A percentile compares a stretch with the other conserved stretches of the same genome.
Evolutionary conservation across 2,113 vertebrate genomes (phyloP).

Genomic region (Ptychochromis oligacanthus): DNA sequence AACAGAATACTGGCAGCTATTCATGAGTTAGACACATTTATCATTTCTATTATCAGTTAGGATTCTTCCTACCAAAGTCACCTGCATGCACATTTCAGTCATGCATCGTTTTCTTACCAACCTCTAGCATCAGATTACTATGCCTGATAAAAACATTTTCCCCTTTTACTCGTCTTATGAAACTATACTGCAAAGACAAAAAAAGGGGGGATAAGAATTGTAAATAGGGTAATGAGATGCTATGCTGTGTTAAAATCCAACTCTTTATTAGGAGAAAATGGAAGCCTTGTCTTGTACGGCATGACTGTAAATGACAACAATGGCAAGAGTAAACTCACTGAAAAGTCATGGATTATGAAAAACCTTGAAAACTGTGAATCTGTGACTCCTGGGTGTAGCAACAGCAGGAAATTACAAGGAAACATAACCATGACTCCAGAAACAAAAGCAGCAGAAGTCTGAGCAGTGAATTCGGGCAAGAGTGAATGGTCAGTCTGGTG

Average conservation of each 20-base stretch:
- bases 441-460: conserved; percentile 16
- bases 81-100: conserved; percentile 81
- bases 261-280: conserved; percentile 24
- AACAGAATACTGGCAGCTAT: neutral
- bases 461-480: conserved; percentile 26
- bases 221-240: neutral
- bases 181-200: conserved; percentile 93
- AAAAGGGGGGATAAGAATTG: conserved; percentile 81
- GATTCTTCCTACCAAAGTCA: conserved; percentile 47
- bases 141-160: conserved; percentile 98
- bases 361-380: conserved; percentile 34
- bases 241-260: neutral
- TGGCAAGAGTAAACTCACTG: neutral
- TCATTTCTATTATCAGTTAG: conserved; percentile 36
- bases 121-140: conserved; percentile 99
- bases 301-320: conserved; percentile 1
- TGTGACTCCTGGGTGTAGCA: neutral
- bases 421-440: conserved; percentile 6
- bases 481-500: conserved; percentile 23
- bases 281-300: conserved; percentile 47
- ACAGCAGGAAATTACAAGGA: conserved; percentile 20
- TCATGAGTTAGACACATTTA: neutral
- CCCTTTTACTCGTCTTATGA: conserved; percentile 93
- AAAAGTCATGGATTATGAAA: neutral
- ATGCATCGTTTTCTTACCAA: conserved; percentile 83